Percentiles rank a stretch among this genome's conserved stretches.
Conservation (phyloP, 2,888 invertebrate genomes). For the Netelia virgata region DNA sequence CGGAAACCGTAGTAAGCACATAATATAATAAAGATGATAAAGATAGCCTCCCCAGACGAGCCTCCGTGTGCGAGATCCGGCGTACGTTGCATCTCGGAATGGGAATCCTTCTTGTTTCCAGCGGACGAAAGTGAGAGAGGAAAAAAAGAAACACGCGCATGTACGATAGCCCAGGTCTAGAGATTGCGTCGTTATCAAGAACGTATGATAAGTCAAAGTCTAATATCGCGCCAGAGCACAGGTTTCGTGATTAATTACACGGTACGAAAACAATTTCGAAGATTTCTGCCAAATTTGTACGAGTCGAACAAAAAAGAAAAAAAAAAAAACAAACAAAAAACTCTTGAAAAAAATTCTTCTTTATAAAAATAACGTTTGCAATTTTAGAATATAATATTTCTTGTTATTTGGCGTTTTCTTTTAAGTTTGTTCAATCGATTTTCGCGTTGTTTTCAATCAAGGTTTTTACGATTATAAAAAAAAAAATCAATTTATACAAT, state of each 20-base stretch:
- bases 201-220: background rate
- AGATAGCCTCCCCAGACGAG: background rate
- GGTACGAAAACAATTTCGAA: background rate
- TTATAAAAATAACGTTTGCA: no score
- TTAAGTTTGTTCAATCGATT: no score
- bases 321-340: no score
- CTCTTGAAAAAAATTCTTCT: no score
- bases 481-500: no score
- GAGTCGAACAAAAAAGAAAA: no score
- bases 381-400: no score
- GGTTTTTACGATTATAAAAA: no score
- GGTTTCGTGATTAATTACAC: background rate
- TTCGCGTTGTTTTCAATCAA: no score
- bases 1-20: slow-evolving; percentile 51
- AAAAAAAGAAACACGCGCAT: background rate
- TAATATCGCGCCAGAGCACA: background rate
- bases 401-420: no score
- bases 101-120: background rate
- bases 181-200: background rate
- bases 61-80: background rate
- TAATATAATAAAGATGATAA: slow-evolving; percentile 12
- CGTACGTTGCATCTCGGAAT: background rate
- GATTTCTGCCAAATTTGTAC: no score
- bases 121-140: background rate
- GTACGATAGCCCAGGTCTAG: background rate